Conservation (phyloP, 2,888 invertebrate genomes). For the Anarsia innoxiella region DNA sequence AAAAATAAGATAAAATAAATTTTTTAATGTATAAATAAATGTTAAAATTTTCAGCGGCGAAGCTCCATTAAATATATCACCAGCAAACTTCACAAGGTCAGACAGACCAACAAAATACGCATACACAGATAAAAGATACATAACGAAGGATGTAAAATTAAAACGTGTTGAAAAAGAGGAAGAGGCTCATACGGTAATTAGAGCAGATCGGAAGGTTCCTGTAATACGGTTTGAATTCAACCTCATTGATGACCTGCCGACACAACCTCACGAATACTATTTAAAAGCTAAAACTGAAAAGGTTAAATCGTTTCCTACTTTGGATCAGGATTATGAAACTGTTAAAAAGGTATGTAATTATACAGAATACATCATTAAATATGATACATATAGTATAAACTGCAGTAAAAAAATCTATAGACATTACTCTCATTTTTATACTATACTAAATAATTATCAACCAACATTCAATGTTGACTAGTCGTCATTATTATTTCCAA, state of each 20-base stretch:
- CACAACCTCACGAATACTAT: conserved; percentile 74
- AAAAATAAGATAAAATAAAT: too few relatives aligned
- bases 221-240: conserved; percentile 78
- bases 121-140: conserved; percentile 49
- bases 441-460: too few relatives aligned
- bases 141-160: conserved; percentile 24
- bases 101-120: conserved; percentile 74
- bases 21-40: too few relatives aligned
- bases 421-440: too few relatives aligned
- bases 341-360: conserved; percentile 57
- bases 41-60: too few relatives aligned
- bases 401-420: too few relatives aligned
- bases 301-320: conserved; percentile 47
- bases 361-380: too few relatives aligned
- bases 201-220: too few relatives aligned
- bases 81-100: conserved; percentile 84
- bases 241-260: conserved; percentile 77
- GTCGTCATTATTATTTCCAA: too few relatives aligned
- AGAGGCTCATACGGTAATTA: conserved; percentile 45
- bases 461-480: too few relatives aligned
- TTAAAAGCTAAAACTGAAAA: conserved; percentile 70
- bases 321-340: conserved; percentile 53
- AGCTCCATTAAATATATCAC: conserved; percentile 82
- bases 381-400: too few relatives aligned
- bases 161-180: conserved; percentile 38